Base-by-base conservation (phyloP, 2,888 invertebrate species). In the Drosophila greeni region DNA sequence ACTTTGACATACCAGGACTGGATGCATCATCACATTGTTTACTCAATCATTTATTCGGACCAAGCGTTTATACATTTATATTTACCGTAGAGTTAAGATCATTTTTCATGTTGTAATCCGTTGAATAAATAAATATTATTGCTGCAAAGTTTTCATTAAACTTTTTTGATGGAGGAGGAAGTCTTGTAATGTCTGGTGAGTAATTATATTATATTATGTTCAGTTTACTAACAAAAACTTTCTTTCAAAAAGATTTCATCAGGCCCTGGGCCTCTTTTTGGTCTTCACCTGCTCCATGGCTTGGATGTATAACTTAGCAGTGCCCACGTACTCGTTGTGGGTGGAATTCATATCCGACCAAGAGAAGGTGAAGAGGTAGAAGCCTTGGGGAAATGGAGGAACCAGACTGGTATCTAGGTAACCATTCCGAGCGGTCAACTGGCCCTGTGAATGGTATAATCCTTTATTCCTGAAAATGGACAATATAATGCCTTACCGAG, bases 111-210 rank as follows among this genome's bases (percentile, higher is more conserved):
- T 80, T 76, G 72, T 82, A 73, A 36, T 54, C 51, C 66, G 79
- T 82, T 70, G 29, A 83, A 68, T 66, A 65, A 83, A 78, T 78
- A 82, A 77, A 78, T 78, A 66, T 81, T 75, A 62, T 77, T 68
- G 53, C 71, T 70, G 53, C 33, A 70, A 49, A 37, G 5, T 34
- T 1, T 23, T 52, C 14, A 3, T 8, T 4, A 12, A 23, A 7
- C 7, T 20, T 20, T 12, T 3, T 51, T 26, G 1, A 12, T 12
- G 11, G 6, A 1, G 42, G 2, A n/a, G n/a, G 0, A 9, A 39
- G 20, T n/a, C 5, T 8, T 11, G 23, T 9, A 11, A 23, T n/a
- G 24, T 5, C 5, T 2, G n/a, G 40, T 42, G 9, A n/a, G 20
- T 11, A 11, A 18, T 18, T 5, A 11, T 11, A 16, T 37, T 23